These are phyloP conservation scores for Heliconius hewitsoni DNA, from an alignment of 1,140 invertebrate species.

Conservation along the genomic window DNA sequence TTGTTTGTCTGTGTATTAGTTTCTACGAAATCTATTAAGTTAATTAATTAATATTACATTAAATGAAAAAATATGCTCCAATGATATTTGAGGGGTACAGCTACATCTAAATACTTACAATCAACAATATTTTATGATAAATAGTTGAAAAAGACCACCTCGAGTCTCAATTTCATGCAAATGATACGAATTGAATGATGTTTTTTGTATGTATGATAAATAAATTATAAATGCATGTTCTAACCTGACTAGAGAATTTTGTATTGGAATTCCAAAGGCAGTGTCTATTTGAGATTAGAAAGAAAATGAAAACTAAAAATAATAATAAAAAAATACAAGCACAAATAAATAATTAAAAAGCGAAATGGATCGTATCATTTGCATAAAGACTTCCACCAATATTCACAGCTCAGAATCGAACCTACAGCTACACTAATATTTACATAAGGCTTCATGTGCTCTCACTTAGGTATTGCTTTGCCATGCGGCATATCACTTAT, in stretches of 20 bases:
- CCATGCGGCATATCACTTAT: slow-evolving; percentile 49
- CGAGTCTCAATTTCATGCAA: slow-evolving; percentile 51
- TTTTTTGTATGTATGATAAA: slow-evolving; percentile 44
- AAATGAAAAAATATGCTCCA: slow-evolving; percentile 71
- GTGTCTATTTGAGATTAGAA: slow-evolving; percentile 11
- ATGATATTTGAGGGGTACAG: slow-evolving; percentile 51
- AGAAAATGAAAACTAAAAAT: slow-evolving; percentile 1
- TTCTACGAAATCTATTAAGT: slow-evolving; percentile 47
- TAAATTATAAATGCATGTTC: slow-evolving; percentile 77
- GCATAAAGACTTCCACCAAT: slow-evolving; percentile 62
- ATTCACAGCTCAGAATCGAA: slow-evolving; percentile 62
- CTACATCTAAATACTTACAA: slow-evolving; percentile 51
- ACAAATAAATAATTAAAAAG: slow-evolving; percentile 36
- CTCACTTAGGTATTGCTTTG: slow-evolving; percentile 63
- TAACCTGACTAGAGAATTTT: slow-evolving; percentile 76
- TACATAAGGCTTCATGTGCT: slow-evolving; percentile 78
- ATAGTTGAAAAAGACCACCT: background rate
- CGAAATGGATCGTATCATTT: slow-evolving; percentile 61
- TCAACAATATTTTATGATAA: slow-evolving; percentile 1
- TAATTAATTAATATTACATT: slow-evolving; percentile 40
- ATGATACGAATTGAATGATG: slow-evolving; percentile 59
- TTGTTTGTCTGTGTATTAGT: slow-evolving; percentile 50
- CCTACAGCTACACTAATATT: slow-evolving; percentile 68
- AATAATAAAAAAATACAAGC: slow-evolving; percentile 4
- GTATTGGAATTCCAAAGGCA: slow-evolving; percentile 33